These are phyloP conservation scores for Bungarus multicinctus DNA, from an alignment of 2,113 vertebrate genomes.

Conservation along the genomic window DNA sequence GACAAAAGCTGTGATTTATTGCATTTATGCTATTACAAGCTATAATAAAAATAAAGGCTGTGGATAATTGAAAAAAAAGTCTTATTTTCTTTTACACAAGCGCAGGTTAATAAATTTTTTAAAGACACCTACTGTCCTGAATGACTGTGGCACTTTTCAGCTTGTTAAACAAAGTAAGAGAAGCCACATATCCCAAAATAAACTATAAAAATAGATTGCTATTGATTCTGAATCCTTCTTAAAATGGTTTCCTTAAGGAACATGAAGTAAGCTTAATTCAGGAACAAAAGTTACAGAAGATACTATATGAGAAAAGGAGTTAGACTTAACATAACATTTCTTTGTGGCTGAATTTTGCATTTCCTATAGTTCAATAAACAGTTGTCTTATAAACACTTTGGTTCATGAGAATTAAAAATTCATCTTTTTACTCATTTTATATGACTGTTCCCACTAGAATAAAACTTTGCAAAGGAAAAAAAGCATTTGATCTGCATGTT, in stretches of 20 bases:
- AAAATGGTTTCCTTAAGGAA: slow-evolving; percentile 64
- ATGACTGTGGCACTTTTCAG: slow-evolving; percentile 49
- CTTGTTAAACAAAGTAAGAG: slow-evolving; percentile 66
- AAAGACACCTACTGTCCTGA: slow-evolving; percentile 36
- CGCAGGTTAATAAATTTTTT: slow-evolving; percentile 66
- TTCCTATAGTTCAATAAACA: slow-evolving; percentile 57
- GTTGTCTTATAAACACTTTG: slow-evolving; percentile 48
- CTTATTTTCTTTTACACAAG: slow-evolving; percentile 53
- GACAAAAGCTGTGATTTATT: slow-evolving; percentile 50
- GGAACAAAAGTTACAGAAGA: slow-evolving; percentile 24
- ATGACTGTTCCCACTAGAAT: slow-evolving; percentile 52
- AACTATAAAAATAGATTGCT: slow-evolving; percentile 70
- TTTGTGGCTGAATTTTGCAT: slow-evolving; percentile 51
- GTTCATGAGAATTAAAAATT: slow-evolving; percentile 53
- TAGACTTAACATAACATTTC: slow-evolving; percentile 31
- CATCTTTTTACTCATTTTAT: slow-evolving; percentile 51
- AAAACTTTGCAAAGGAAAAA: slow-evolving; percentile 52
- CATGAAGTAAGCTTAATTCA: slow-evolving; percentile 57
- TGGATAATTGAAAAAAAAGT: slow-evolving; percentile 62
- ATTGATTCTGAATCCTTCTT: slow-evolving; percentile 67
- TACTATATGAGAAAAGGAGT: slow-evolving; percentile 12
- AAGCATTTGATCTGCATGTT: slow-evolving; percentile 70
- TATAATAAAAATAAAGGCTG: slow-evolving; percentile 60
- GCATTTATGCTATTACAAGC: slow-evolving; percentile 56
- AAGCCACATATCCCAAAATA: slow-evolving; percentile 65